These are phyloP conservation scores for Samia ricini DNA, from an alignment of 1,140 invertebrate species.

Conservation along the genomic window DNA sequence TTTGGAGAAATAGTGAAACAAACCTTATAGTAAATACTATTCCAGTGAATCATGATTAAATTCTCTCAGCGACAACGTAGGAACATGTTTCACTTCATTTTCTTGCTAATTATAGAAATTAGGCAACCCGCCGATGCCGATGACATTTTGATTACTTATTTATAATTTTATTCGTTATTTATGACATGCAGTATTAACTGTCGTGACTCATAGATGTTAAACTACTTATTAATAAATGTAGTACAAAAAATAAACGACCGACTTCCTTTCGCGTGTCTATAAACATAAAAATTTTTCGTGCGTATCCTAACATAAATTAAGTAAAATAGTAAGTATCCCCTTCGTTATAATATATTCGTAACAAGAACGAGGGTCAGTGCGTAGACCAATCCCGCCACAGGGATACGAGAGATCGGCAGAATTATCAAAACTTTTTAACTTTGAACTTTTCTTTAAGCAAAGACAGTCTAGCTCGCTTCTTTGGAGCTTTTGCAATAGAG, in stretches of 20 bases:
- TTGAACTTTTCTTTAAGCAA: constrained; percentile 68
- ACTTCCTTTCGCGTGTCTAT: constrained; percentile 72
- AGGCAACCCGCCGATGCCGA: neutral
- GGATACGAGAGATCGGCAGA: constrained; percentile 61
- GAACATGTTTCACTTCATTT: neutral
- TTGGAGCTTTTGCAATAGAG: constrained; percentile 38
- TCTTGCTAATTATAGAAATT: constrained; percentile 7
- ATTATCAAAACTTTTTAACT: constrained; percentile 76
- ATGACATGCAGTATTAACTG: constrained; percentile 37
- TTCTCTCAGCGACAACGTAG: neutral
- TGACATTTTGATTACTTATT: neutral
- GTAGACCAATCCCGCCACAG: constrained; percentile 59
- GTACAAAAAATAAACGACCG: constrained; percentile 60
- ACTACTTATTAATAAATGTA: constrained; percentile 61
- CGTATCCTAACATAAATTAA: constrained; percentile 75
- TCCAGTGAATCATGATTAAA: neutral
- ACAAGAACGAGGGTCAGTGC: constrained; percentile 64
- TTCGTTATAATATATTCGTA: constrained; percentile 73
- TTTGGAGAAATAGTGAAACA: too few relatives aligned
- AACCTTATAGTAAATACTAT: too few relatives aligned
- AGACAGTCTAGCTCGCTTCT: constrained; percentile 46
- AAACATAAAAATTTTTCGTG: constrained; percentile 73
- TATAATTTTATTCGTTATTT: constrained; percentile 38
- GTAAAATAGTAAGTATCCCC: constrained; percentile 72
- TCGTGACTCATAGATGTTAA: constrained; percentile 58